Evolutionary conservation across 1,140 invertebrate genomes (phyloP).

Genomic region (Bombus waltoni): DNA sequence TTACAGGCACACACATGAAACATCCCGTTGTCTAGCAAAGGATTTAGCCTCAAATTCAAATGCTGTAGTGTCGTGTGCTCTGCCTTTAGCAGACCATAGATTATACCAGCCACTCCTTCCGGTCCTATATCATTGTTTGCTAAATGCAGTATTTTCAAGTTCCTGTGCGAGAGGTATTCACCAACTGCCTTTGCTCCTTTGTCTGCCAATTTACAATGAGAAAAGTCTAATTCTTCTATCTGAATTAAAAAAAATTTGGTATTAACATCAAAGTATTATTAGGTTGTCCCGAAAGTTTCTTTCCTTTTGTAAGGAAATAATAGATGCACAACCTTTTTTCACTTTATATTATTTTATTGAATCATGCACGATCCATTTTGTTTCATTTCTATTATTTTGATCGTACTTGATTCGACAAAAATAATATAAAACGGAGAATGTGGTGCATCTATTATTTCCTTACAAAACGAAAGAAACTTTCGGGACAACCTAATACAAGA

Average conservation of each 20-base stretch:
- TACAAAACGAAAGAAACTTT: no score
- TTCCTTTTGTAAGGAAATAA: no score
- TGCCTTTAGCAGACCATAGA: conserved; percentile 70
- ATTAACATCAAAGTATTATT: not conserved
- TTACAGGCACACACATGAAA: conserved; percentile 74
- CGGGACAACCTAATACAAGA: not conserved
- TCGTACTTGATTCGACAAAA: no score
- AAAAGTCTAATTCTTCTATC: conserved; percentile 77
- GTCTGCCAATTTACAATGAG: conserved; percentile 77
- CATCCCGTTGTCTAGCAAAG: conserved; percentile 69
- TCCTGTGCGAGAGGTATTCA: conserved; percentile 70
- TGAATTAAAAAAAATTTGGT: conserved; percentile 23
- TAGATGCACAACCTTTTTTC: no score
- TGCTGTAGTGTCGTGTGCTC: conserved; percentile 54
- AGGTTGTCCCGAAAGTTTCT: no score
- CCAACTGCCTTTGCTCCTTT: conserved; percentile 74
- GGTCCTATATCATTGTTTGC: conserved; percentile 77
- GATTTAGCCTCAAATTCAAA: conserved; percentile 76
- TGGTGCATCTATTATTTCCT: no score
- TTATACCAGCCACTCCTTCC: conserved; percentile 71
- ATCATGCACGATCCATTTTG: no score
- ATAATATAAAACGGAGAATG: no score
- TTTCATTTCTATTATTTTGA: no score
- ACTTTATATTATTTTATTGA: no score
- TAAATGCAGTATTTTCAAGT: conserved; percentile 67